Evolutionary conservation across 2,113 vertebrate species (phyloP), one percentile per base, ranked within the genome.

Genomic region (Scomber japonicus): DNA sequence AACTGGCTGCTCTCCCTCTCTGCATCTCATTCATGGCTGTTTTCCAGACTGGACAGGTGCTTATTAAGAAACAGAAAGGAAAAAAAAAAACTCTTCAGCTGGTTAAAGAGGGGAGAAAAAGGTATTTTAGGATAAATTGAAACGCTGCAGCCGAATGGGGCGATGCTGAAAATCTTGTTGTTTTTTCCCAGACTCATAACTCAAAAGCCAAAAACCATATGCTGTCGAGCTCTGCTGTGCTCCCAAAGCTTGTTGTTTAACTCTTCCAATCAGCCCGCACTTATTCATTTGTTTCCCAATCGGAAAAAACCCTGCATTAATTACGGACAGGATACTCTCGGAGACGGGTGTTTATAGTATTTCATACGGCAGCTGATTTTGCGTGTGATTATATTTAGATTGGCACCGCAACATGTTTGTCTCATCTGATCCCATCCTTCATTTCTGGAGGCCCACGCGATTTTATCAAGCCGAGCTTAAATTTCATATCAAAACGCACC

Each of bases 371-470:
- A 88, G 82, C 78, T 45, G 75, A 87, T 69, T 84, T 85, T 74
- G 35, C 83, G 62, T 84, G 81, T 89, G 85, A 87, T 77, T 88
- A 40, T 75, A 84, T 88, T 90, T 88, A 48, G 61, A 80, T 82
- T 81, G 68, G 79, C 71, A 75, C 19, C 35, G 15, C 12, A 30
- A 21, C 0, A 3, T 81, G 48, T 88, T 85, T 88, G 48, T 77
- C 82, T 82, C 68, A 70, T 85, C 54, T 78, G 66, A 73, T 76
- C 66, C 81, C 70, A 5, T 75, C 59, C 75, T 72, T 83, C 60
- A 54, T 56, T 64, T 70, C 14, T 2, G 11, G 53, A 83, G 53
- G 67, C 11, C 0, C 35, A 10, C 3, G 24, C 11, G 46, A 56
- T 78, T 81, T 80, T 30, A 74, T 85, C 63, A 63, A 27, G 62